Evolutionary conservation across 2,888 invertebrate species (phyloP).

Genomic region (Apodemia zela): DNA sequence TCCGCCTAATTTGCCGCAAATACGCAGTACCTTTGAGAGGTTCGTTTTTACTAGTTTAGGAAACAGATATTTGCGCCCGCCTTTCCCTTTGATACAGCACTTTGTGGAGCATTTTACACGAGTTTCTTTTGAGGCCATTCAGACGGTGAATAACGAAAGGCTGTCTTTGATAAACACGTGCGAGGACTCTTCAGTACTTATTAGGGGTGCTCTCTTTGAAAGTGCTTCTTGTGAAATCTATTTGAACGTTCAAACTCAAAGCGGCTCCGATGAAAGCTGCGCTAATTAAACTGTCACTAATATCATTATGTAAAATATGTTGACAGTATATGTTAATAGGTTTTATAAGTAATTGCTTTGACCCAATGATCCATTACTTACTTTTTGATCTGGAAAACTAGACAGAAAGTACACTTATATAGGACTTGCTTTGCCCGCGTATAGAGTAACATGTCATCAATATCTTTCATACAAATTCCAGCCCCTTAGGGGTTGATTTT

Average conservation of each 20-base stretch:
- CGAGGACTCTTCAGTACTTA: slow-evolving; percentile 81
- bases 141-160: slow-evolving; percentile 81
- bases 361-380: slow-evolving; percentile 17
- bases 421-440: too few species aligned
- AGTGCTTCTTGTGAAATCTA: slow-evolving; percentile 79
- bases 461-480: too few species aligned
- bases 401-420: neutral
- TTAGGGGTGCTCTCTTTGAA: slow-evolving; percentile 80
- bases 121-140: slow-evolving; percentile 81
- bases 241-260: slow-evolving; percentile 79
- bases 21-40: slow-evolving; percentile 77
- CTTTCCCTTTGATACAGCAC: slow-evolving; percentile 79
- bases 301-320: slow-evolving; percentile 59
- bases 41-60: slow-evolving; percentile 80
- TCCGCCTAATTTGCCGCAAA: slow-evolving; percentile 79
- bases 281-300: slow-evolving; percentile 79
- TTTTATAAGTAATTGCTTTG: slow-evolving; percentile 4
- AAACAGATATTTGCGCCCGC: slow-evolving; percentile 81
- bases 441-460: too few species aligned
- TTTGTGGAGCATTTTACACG: slow-evolving; percentile 80
- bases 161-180: slow-evolving; percentile 81
- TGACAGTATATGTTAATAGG: neutral
- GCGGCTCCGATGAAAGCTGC: slow-evolving; percentile 72
- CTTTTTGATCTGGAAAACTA: slow-evolving; percentile 2
- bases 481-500: too few species aligned